Percentiles rank a stretch among this genome's conserved stretches.
These are phyloP conservation scores for Pseudococcus jackbeardsleyi DNA, from an alignment of 2,888 invertebrate species.

Conservation along the genomic window DNA sequence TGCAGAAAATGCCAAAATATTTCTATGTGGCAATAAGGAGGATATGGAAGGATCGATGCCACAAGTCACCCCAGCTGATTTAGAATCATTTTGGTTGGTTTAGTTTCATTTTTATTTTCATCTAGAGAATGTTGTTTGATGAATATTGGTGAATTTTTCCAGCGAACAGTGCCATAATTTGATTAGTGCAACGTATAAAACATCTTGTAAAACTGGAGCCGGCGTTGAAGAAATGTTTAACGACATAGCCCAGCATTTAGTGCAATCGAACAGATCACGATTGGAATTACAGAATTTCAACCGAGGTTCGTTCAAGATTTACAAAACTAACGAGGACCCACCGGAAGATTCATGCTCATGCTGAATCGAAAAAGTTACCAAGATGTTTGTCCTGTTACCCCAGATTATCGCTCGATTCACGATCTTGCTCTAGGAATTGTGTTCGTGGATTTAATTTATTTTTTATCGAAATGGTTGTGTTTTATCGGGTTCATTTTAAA, in stretches of 20 bases:
- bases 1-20: conserved; percentile 95
- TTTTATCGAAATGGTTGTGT: background rate
- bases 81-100: conserved; percentile 85
- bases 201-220: conserved; percentile 88
- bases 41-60: conserved; percentile 82
- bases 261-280: conserved; percentile 84
- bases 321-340: conserved; percentile 67
- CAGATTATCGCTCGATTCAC: background rate
- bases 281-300: conserved; percentile 85
- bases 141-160: conserved; percentile 69
- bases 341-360: conserved; percentile 69
- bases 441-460: conserved; percentile 12
- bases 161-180: conserved; percentile 93
- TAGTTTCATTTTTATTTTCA: background rate
- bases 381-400: background rate
- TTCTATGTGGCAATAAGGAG: conserved; percentile 92
- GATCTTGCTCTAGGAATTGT: conserved; percentile 15
- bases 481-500: background rate
- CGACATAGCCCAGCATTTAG: conserved; percentile 86
- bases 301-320: conserved; percentile 71
- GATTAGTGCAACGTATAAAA: conserved; percentile 88
- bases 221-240: conserved; percentile 92
- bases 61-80: conserved; percentile 87
- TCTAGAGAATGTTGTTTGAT: background rate
- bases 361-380: conserved; percentile 66